Conservation (phyloP, 2,888 invertebrate species). For the Drosophila multiciliata region DNA sequence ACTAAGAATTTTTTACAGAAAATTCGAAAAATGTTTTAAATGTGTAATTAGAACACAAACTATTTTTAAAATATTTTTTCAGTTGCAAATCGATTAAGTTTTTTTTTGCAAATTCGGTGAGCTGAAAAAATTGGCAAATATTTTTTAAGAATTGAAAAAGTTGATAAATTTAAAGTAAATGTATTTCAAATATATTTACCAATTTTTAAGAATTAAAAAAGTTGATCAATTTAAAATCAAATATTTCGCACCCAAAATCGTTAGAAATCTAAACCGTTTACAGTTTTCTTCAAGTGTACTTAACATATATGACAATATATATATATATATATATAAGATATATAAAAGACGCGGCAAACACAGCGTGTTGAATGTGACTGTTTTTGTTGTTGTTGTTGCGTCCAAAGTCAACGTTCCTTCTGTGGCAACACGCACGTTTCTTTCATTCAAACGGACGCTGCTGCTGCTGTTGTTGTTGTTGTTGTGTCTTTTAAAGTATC, state of each 20-base stretch:
- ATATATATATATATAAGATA: conserved; percentile 4
- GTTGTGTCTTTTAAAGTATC: conserved; percentile 65
- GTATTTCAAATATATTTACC: background rate
- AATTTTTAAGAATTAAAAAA: background rate
- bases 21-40: background rate
- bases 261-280: background rate
- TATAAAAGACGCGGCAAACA: conserved; percentile 24
- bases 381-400: conserved; percentile 31
- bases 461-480: conserved; percentile 38
- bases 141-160: background rate
- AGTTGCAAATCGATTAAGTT: background rate
- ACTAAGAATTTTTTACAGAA: background rate
- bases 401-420: conserved; percentile 84
- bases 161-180: background rate
- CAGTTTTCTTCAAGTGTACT: background rate
- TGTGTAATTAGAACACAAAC: background rate
- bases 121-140: fast-evolving
- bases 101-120: background rate
- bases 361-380: conserved; percentile 17
- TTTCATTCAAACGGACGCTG: conserved; percentile 75
- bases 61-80: fast-evolving
- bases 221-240: background rate
- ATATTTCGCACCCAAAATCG: background rate
- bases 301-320: conserved; percentile 5
- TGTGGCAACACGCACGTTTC: conserved; percentile 84